Base-by-base conservation (phyloP, 2,888 invertebrate species). In the Oxystoma pomonae region DNA sequence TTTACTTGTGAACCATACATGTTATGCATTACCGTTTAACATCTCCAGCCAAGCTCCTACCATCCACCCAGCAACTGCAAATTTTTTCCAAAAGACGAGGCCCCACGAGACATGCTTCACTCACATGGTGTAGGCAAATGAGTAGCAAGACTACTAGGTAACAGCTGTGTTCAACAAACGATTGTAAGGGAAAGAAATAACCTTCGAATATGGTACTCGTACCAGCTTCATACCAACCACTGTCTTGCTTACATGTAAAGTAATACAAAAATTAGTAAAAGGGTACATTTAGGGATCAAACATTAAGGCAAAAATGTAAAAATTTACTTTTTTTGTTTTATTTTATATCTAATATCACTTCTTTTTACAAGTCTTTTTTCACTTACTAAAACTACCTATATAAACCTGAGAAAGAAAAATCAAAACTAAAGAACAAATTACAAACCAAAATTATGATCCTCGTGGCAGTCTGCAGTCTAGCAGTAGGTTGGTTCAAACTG, bases 361-460 rank as follows among this genome's bases (percentile, higher is more conserved):
- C 62, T 51, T 20, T 63, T 21, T 20, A 57, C 35, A 35, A 17
- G 20, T 55, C 9, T 55, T 9, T 55, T 55, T 12, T 17, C 19
- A n/a, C 19, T 55, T 55, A 12, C 35, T 35, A 35, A 35, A 35
- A 35, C 35, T 35, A 35, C 3, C 35, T 35, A 35, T 3, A 35
- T 35, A n/a, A n/a, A n/a, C n/a, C n/a, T n/a, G n/a, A n/a, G n/a
- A n/a, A n/a, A n/a, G n/a, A n/a, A n/a, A 12, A 50, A 50, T 50
- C n/a, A 12, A 50, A 50, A 12, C 50, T 50, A 50, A n/a, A n/a
- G n/a, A n/a, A 65, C 53, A 49, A 67, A 62, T 76, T 78, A 78
- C 79, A 79, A 79, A 78, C 78, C 79, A 76, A 77, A 72, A 63
- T 65, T 70, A 66, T 61, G 68, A 65, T 69, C 68, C 53, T 68